Conservation (phyloP, 1,140 invertebrate genomes). For the Akabosia matsudoensis region DNA sequence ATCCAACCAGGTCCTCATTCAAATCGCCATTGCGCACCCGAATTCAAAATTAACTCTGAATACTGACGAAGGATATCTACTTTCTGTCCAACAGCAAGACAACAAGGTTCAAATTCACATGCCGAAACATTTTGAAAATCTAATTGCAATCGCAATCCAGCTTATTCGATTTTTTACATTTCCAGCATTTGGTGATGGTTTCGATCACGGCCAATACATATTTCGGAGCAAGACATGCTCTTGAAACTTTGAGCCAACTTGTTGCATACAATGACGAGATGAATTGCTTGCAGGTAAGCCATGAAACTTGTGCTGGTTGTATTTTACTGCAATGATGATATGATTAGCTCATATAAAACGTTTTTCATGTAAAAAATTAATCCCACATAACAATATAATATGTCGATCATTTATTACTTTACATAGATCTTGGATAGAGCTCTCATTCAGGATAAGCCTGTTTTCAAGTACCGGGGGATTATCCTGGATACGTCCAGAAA, state of each 20-base stretch:
- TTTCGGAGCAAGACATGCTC: conserved; percentile 69
- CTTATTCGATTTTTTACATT: background rate
- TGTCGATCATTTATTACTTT: background rate
- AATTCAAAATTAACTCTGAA: conserved; percentile 56
- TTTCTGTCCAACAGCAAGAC: conserved; percentile 53
- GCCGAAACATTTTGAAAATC: background rate
- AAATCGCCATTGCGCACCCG: conserved; percentile 31
- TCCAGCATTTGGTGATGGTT: conserved; percentile 53
- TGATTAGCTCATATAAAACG: background rate
- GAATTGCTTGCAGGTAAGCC: conserved; percentile 21
- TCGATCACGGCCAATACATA: conserved; percentile 62
- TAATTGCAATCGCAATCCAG: too few species aligned
- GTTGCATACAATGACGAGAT: conserved; percentile 53
- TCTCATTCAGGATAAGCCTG: conserved; percentile 64
- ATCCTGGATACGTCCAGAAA: conserved; percentile 75
- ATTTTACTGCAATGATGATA: background rate
- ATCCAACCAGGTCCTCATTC: conserved; percentile 28
- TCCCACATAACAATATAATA: background rate
- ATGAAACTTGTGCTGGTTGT: too few species aligned
- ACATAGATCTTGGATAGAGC: conserved; percentile 59
- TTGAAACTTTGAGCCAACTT: conserved; percentile 73
- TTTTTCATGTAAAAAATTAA: too few species aligned
- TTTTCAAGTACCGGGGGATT: conserved; percentile 71
- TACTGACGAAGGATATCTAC: conserved; percentile 66
- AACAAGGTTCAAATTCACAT: conserved; percentile 21